Base-by-base conservation (phyloP, 2,888 invertebrate species). In the Ypsolopha scabrella region DNA sequence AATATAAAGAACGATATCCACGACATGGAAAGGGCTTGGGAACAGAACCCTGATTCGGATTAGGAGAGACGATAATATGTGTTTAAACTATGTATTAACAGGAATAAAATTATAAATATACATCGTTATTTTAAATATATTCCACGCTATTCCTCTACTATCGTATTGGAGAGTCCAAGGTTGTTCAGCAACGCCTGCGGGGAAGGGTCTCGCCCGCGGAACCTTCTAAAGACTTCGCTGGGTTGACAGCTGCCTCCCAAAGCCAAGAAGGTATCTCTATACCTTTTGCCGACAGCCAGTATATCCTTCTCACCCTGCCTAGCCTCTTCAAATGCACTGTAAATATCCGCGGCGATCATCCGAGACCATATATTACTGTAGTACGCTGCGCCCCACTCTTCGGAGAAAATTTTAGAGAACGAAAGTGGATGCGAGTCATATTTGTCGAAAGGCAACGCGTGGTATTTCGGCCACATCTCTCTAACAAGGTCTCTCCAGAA, bases 121-220 rank as follows among this genome's bases (percentile, higher is more conserved):
- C 10, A 53, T 33, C 11, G 11, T 39, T 7, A 48, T 24, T 35
- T 48, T 37, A 48, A 48, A 41, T 35, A 41, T 52, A 38, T 9
- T 44, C 48, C 54, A 47, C 59, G 65, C 67, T 67, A 77, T 62
- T 81, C 74, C 54, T 80, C 77, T 54, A 68, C 53, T 33, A 67
- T 64, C 55, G 70, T 70, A 52, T 74, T 83, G 54, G 85, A 83
- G 55, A 90, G 70, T 41, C 90, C 89, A 47, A 92, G 80, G 54
- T 88, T 89, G 59, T 88, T 90, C 0, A 97, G 75, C 41, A 97
- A 76, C 0, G 96, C 94, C 67, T 94, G 92, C 0, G 93, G 92
- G 1, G 94, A 94, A 0, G 97, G 97, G 80, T 98, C 97, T 49
- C 98, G 89, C 0, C 98, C 98, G 56, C 96, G 89, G 79, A 98